These are phyloP conservation scores for Notiomystis cincta DNA, from an alignment of 2,113 vertebrate species.

Conservation along the genomic window DNA sequence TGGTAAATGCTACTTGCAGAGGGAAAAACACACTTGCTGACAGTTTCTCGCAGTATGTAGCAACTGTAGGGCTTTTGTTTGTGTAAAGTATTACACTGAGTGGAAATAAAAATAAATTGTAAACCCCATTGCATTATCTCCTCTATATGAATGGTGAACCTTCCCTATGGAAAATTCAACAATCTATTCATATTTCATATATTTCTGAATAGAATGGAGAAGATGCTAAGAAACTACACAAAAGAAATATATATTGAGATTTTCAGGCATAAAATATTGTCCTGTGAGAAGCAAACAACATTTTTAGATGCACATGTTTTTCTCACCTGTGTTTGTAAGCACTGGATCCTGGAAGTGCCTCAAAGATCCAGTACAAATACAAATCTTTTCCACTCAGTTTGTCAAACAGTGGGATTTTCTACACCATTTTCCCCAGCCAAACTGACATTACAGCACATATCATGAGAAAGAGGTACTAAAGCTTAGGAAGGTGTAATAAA, in stretches of 20 bases:
- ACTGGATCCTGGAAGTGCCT: not conserved
- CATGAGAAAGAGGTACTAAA: not conserved
- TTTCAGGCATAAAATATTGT: not conserved
- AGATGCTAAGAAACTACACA: not conserved
- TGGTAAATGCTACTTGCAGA: not conserved
- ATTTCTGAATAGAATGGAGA: not conserved
- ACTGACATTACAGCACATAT: not conserved
- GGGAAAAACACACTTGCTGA: not conserved
- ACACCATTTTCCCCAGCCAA: not conserved
- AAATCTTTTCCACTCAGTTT: not conserved
- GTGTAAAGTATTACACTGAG: not conserved
- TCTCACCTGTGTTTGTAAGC: not conserved
- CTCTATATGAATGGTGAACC: not conserved
- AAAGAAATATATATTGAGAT: not conserved
- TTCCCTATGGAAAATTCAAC: not conserved
- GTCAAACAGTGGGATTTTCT: not conserved
- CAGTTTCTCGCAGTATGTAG: not conserved
- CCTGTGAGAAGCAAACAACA: not conserved
- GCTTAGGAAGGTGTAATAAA: not conserved
- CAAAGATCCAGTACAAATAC: not conserved
- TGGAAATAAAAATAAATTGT: not conserved
- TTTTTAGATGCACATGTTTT: not conserved
- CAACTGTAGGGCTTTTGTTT: not conserved
- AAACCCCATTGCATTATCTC: not conserved
- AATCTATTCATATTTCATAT: not conserved